Base-by-base conservation (phyloP, 2,888 invertebrate genomes). In the Nebria salina region DNA sequence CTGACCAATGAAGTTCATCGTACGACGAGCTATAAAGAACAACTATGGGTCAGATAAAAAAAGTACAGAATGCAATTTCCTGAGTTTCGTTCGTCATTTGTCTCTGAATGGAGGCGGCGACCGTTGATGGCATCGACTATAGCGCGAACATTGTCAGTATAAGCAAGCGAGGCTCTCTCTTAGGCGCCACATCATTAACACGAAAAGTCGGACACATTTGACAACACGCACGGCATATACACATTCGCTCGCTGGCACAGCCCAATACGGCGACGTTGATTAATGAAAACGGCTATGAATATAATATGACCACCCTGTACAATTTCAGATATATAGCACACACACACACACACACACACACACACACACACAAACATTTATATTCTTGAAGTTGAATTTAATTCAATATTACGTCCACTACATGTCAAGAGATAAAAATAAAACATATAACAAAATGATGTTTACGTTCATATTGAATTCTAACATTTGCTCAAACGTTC, bases 211-310 rank as follows among this genome's bases (percentile, higher is more conserved):
- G 82, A 82, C 83, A 83, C 83, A 84, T 84, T 83, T 83, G 83
- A 82, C 82, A 34, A 34, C 34, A 34, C 34, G 34, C 2, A 34
- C 34, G 34, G 5, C 34, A 34, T 34, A 34, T 34, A 34, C 34
- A 34, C 34, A 34, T 34, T 34, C 34, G 34, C 34, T 34, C 34
- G 2, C 34, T 34, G 34, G 34, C 34, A 83, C 83, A 83, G 83
- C 83, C 83, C 83, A 81, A 76, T 79, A 75, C 70, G 66, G 65
- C 72, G 84, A 83, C 83, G 82, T 83, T 84, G 84, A 84, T 84
- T 82, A 83, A 84, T 84, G 81, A 79, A 75, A 79, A 75, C 74
- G 25, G n/a, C 66, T 34, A 72, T 20, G 65, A 78, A 78, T 73
- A 78, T 25, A 78, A 65, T 65, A 42, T 43, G 20, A 41, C 73